Base-by-base conservation (phyloP, 2,797 vertebrate species). In the Melanotaenia pygmaea region DNA sequence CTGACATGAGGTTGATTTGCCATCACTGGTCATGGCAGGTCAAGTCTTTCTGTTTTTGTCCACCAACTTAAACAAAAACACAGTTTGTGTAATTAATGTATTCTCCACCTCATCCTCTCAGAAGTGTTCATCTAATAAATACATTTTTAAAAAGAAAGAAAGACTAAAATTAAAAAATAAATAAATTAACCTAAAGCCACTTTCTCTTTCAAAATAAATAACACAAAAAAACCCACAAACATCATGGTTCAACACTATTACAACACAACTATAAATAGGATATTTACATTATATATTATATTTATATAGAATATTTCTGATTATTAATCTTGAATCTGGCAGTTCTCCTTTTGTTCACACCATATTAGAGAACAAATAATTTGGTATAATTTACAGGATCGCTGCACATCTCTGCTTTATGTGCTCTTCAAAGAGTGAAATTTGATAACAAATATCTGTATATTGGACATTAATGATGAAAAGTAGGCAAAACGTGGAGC, bases 401-500 rank as follows among this genome's bases (percentile, higher is more conserved):
- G 64, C 63, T 43, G 67, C 85, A 79, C 67, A 67, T 90, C 84
- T 82, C 82, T 51, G 86, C 86, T 87, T 88, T 88, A 76, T 77
- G 77, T 61, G 77, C 74, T 87, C 70, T 73, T 64, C 77, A 82
- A 78, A 78, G 64, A 38, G 59, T 73, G 75, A 79, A 79, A 80
- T 86, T 83, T 50, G 66, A 26, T 57, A 80, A 72, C 8, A 69
- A 75, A 76, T 74, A 88, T 89, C 91, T 91, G 78, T 81, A 84
- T 71, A 84, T 83, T 63, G 70, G 66, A 74, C 63, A 64, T 63
- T 89, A 77, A 80, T 90, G 74, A 72, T 68, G 76, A 81, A 70
- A 75, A 81, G 76, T 66, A 51, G 37, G 28, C 61, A 53, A 69
- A 45, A 34, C 74, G 40, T 11, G 16, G 40, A 56, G 18, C 43